Conservation (phyloP, 2,797 vertebrate species). For the Silurus lanzhouensis region DNA sequence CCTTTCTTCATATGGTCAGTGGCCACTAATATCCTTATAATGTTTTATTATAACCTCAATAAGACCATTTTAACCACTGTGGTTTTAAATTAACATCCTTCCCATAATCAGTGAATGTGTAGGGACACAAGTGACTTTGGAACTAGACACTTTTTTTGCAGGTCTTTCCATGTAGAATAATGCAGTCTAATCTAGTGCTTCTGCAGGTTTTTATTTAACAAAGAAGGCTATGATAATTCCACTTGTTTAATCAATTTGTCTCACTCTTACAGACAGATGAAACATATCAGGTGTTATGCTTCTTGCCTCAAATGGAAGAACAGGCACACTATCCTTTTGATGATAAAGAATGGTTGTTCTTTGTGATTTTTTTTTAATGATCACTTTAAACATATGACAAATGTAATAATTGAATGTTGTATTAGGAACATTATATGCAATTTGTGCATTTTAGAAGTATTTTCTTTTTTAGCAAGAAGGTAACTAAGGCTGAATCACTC, state of each 20-base stretch:
- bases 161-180: neutral
- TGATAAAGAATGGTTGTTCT: neutral
- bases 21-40: conserved; percentile 8
- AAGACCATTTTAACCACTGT: neutral
- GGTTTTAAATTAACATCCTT: conserved; percentile 15
- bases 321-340: neutral
- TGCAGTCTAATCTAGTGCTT: no score
- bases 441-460: neutral
- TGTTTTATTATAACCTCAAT: neutral
- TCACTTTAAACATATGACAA: no score
- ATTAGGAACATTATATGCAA: no score
- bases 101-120: neutral
- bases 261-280: conserved; percentile 2
- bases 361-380: neutral
- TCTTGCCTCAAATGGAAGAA: neutral
- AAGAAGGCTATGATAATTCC: neutral
- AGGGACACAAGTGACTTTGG: no score
- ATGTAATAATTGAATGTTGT: no score
- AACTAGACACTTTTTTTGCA: neutral
- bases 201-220: neutral
- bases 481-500: neutral
- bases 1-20: neutral
- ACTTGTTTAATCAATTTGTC: conserved; percentile 7
- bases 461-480: neutral
- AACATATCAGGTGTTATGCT: conserved; percentile 12